A percentile compares a stretch with the other conserved stretches of the same genome.
Conservation (phyloP, 2,888 invertebrate species). For the Phrixothrix hirtus region DNA sequence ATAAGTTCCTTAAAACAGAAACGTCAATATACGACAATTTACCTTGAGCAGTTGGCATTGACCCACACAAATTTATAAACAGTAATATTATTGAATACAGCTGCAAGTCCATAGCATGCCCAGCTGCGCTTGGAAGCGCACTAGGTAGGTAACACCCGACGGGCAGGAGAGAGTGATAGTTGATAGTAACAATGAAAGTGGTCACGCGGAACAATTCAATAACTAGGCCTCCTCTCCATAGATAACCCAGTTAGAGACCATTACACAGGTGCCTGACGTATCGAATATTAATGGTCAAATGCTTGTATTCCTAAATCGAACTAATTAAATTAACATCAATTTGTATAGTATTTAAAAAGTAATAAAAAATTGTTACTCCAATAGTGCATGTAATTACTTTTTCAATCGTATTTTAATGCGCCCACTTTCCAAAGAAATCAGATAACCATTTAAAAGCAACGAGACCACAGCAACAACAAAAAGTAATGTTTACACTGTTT, state of each 20-base stretch:
- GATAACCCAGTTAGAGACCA: slow-evolving; percentile 28
- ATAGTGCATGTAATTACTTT: too few species aligned
- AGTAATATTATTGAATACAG: slow-evolving; percentile 42
- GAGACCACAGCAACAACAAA: slow-evolving; percentile 12
- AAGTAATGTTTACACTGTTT: slow-evolving; percentile 19
- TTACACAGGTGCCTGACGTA: slow-evolving; percentile 20
- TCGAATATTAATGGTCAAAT: too few species aligned
- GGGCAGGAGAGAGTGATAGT: slow-evolving; percentile 49
- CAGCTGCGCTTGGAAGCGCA: slow-evolving; percentile 28
- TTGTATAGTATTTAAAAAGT: too few species aligned
- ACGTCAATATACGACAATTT: slow-evolving; percentile 26
- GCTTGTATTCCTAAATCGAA: too few species aligned
- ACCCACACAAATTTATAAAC: slow-evolving; percentile 44
- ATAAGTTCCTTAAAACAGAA: slow-evolving; percentile 2
- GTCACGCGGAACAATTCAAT: slow-evolving; percentile 36
- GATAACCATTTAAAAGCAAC: slow-evolving; percentile 17
- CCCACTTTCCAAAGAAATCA: slow-evolving; percentile 23
- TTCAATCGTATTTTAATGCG: slow-evolving; percentile 6
- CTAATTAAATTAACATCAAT: too few species aligned
- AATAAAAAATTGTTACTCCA: too few species aligned
- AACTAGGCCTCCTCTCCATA: slow-evolving; percentile 44
- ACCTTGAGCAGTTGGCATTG: slow-evolving; percentile 49
- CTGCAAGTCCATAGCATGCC: slow-evolving; percentile 46
- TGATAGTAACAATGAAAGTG: slow-evolving; percentile 50
- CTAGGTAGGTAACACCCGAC: slow-evolving; percentile 31